These are phyloP conservation scores for Himantopus leucocephalus DNA, from an alignment of 2,113 vertebrate genomes.

Conservation along the genomic window DNA sequence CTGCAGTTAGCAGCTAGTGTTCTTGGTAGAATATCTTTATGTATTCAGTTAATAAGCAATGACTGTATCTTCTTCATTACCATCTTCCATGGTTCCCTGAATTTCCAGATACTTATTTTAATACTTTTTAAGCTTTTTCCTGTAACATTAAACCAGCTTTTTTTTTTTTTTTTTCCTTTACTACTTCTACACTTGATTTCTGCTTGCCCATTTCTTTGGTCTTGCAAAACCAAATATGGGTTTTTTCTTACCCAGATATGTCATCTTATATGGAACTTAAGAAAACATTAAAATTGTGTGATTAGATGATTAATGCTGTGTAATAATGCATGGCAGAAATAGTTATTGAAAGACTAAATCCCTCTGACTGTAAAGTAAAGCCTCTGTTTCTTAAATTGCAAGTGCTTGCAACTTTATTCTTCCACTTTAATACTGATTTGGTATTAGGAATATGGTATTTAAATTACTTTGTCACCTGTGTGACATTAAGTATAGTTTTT, in stretches of 20 bases:
- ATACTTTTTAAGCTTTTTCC: rapidly evolving
- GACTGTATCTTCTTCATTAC: neutral
- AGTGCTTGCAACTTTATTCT: neutral
- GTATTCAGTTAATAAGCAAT: neutral
- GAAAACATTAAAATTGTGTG: neutral
- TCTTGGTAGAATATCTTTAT: neutral
- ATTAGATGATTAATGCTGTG: neutral
- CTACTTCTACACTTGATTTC: neutral
- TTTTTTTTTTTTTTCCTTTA: neutral
- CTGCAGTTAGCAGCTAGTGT: neutral
- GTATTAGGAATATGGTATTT: neutral
- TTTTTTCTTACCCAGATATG: neutral
- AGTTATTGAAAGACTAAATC: neutral
- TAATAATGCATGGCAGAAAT: neutral
- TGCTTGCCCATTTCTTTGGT: neutral
- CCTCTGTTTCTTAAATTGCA: neutral
- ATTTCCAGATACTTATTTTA: neutral
- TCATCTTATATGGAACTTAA: neutral
- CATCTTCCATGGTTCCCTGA: neutral
- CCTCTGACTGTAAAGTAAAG: neutral
- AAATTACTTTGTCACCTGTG: neutral
- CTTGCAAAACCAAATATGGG: neutral
- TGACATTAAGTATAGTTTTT: neutral
- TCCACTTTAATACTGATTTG: neutral
- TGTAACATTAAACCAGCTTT: rapidly evolving